A percentile compares a stretch with the other conserved stretches of the same genome.
Conservation (phyloP, 2,888 invertebrate genomes). For the Rhingia campestris region DNA sequence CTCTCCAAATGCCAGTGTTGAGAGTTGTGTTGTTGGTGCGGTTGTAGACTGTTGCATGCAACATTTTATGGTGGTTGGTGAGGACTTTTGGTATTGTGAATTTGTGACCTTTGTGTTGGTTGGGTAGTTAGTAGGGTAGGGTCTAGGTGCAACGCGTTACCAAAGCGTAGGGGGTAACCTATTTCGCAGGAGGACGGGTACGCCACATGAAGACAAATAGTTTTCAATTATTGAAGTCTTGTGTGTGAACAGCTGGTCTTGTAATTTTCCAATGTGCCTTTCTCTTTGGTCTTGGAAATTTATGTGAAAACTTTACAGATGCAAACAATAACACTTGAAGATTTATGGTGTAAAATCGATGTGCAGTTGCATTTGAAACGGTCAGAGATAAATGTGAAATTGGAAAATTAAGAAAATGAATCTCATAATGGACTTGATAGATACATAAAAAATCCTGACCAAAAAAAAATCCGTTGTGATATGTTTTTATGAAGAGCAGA, state of each 20-base stretch:
- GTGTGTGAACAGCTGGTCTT: slow-evolving; percentile 15
- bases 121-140: neutral
- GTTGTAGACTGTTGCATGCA: slow-evolving; percentile 45
- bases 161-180: neutral
- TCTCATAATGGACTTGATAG: no score
- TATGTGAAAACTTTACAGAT: slow-evolving; percentile 2
- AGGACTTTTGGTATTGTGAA: no score
- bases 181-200: neutral
- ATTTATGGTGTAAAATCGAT: neutral
- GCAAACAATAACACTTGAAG: neutral
- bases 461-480: no score
- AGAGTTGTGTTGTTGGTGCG: neutral
- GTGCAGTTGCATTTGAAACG: no score
- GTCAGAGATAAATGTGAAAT: no score
- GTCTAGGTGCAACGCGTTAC: neutral
- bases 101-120: slow-evolving; percentile 10
- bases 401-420: no score
- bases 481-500: no score
- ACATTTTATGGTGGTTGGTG: slow-evolving; percentile 7
- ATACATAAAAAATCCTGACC: no score
- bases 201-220: neutral
- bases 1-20: slow-evolving; percentile 16
- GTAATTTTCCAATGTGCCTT: neutral
- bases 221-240: slow-evolving; percentile 26
- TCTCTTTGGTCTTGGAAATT: neutral